Base-by-base conservation (phyloP, 2,888 invertebrate species). In the Diabrotica balteata region DNA sequence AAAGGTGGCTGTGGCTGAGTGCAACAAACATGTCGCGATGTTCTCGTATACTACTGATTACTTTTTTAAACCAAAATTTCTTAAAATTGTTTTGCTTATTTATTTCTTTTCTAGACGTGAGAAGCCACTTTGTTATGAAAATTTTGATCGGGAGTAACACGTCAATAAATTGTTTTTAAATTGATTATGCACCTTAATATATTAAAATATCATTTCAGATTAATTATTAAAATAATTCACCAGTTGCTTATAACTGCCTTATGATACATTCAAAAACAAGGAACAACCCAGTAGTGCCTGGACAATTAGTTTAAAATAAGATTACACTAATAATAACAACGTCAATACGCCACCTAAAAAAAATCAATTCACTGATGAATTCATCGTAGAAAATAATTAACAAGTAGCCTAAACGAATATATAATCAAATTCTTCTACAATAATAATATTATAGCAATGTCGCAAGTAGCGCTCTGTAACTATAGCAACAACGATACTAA, bases 401-500 rank as follows among this genome's bases (percentile, higher is more conserved):
- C 52, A 55, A 63, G 50, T 63, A 43, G 57, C 3, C 42, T 52
- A 52, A 69, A 55, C 61, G 59, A 69, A 47, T 67, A 59, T 43
- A 60, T 55, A 58, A 51, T 54, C 50, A 57, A 9, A 47, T 50
- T 46, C 32, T 32, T 32, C 32, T 32, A 8, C 11, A 9, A 50
- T 59, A 45, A 43, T 59, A 47, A 44, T 58, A 45, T 11, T 45
- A 32, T 32, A 58, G 8, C 45, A 63, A 90, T 91, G 91, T 91
- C 91, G 75, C 90, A 91, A 85, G 87, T 91, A 86, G 91, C 90
- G 86, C 87, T 91, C 74, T 91, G 90, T 84, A 88, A 90, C 86
- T 88, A 79, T 72, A 75, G 81, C 66, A 83, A 80, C 81, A 88
- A 88, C 81, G 87, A 90, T 83, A 89, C 87, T 84, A 90, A 90